A percentile compares a stretch with the other conserved stretches of the same genome.
Evolutionary conservation across 53 echinoderm and acorn worm species (phyloP).

Genomic region (Echinometra lucunter): DNA sequence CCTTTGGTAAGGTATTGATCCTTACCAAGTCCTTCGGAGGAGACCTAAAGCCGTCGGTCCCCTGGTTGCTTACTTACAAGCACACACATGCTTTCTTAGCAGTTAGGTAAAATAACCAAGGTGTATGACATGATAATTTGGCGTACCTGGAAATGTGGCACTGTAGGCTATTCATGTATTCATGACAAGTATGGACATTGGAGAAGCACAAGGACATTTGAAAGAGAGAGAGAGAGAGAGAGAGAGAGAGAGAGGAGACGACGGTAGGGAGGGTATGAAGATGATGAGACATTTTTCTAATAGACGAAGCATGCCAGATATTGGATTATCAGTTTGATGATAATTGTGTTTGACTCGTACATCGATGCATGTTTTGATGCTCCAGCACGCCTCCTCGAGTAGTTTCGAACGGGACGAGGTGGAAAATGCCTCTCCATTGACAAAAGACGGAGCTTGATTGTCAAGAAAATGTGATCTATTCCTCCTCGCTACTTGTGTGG

Average conservation of each 20-base stretch:
- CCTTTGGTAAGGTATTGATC: no score
- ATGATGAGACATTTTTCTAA: background rate
- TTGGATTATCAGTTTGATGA: background rate
- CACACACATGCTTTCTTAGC: no score
- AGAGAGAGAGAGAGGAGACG: background rate
- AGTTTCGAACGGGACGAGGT: background rate
- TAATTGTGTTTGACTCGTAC: conserved; percentile 52
- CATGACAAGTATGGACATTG: no score
- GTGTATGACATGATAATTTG: no score
- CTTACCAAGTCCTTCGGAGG: no score
- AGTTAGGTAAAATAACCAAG: no score
- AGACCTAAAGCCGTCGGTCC: no score
- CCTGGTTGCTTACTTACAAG: no score
- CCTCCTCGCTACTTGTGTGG: conserved; percentile 10
- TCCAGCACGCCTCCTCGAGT: background rate
- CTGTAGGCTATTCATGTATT: no score
- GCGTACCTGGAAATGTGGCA: no score
- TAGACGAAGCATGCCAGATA: conserved; percentile 14
- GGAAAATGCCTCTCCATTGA: background rate
- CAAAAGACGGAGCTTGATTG: conserved; percentile 26
- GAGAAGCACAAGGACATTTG: no score
- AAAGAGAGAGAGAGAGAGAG: no score
- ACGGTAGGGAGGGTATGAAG: background rate
- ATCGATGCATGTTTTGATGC: conserved; percentile 33
- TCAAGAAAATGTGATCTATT: conserved; percentile 5